Conservation (phyloP, 2,113 vertebrate species). For the Pelmatolapia mariae region DNA sequence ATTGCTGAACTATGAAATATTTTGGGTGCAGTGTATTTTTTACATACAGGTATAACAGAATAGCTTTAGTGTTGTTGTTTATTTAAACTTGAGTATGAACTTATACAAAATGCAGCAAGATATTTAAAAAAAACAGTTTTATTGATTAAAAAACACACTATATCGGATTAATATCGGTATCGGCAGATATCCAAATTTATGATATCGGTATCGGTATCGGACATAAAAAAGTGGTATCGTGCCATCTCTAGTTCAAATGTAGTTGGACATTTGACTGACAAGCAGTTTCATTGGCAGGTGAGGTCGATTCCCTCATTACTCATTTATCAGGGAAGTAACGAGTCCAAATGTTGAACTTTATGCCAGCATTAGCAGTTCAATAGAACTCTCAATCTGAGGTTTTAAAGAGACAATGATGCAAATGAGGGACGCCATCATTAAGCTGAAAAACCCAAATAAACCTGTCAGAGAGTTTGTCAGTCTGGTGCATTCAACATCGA, state of each 20-base stretch:
- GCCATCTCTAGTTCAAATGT: rapidly evolving
- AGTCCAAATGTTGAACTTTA: background rate
- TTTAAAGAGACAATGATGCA: background rate
- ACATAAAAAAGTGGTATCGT: no score
- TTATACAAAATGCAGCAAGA: no score
- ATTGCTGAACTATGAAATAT: no score
- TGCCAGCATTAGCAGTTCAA: background rate
- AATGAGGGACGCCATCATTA: background rate
- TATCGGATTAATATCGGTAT: no score
- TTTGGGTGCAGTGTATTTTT: no score
- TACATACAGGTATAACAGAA: no score
- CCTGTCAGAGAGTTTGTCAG: background rate
- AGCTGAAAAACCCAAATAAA: background rate
- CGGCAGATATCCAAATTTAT: no score
- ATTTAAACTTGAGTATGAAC: no score
- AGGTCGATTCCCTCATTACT: background rate
- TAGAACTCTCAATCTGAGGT: background rate
- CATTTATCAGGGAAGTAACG: background rate
- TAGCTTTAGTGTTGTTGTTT: no score
- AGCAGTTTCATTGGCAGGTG: background rate
- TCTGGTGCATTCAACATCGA: background rate
- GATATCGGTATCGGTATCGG: no score
- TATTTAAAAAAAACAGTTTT: no score
- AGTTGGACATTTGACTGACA: background rate
- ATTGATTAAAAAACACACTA: no score